Evolutionary conservation across 2,888 invertebrate genomes (phyloP), one percentile per base, ranked within the genome.

Genomic region (Myopa tessellatipennis): DNA sequence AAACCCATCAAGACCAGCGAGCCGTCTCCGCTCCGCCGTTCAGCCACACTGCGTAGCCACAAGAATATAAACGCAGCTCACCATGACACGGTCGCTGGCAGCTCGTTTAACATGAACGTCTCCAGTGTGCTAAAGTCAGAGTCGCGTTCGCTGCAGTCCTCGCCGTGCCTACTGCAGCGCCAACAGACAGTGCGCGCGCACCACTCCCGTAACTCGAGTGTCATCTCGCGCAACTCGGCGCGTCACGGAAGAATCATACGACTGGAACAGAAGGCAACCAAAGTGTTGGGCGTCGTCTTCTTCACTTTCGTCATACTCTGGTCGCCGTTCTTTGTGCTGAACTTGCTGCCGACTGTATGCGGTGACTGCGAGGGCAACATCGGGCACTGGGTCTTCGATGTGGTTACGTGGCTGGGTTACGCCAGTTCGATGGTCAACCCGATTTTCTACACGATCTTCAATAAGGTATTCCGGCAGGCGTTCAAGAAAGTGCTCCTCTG

Each of bases 371-470:
- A 95, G 85, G 91, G 92, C 60, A 91, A 93, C 77, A 93, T 95
- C 73, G 92, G 95, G 74, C 92, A 91, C 81, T 94, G 95, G 91
- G 94, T 96, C 67, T 94, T 95, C 85, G 96, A 96, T 87, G 92
- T 95, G 79, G 97, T 95, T 77, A 93, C 97, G 69, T 98, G 98
- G 98, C 90, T 98, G 80, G 98, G 98, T 34, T 98, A 97, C 87
- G 95, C 96, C 76, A 96, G 96, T 86, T 96, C 96, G 16, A 96
- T 96, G 93, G 96, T 98, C 52, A 98, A 98, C 90, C 98, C 98
- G 1, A 95, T 98, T 85, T 97, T 98, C 90, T 98, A 98, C 88
- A 98, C 98, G 38, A 96, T 97, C 85, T 98, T 98, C 90, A 98
- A 98, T 90, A 96, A 96, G 87, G 95, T 96, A 78, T 98, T 98